phyloP scores from a whole-genome alignment of 2,113 vertebrate genomes.

The Anolis sagrei region DNA sequence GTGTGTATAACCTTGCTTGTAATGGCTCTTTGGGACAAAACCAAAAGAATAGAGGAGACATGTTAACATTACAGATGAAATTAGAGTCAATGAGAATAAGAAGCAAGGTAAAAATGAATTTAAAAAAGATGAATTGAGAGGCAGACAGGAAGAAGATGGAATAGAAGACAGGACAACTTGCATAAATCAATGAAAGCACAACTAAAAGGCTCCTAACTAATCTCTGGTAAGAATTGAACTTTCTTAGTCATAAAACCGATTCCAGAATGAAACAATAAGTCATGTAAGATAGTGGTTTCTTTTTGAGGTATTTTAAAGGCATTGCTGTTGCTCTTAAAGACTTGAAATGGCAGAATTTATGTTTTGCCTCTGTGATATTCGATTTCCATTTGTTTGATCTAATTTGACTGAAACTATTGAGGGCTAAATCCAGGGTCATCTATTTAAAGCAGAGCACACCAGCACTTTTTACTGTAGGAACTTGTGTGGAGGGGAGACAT shows the following conservation, averaged over 20 bases:
- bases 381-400: background rate
- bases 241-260: background rate
- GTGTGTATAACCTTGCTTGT: too few relatives aligned
- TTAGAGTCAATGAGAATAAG: too few relatives aligned
- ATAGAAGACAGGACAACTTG: background rate
- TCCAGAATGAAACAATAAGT: background rate
- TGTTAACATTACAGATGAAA: background rate
- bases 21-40: too few relatives aligned
- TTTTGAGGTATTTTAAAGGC: background rate
- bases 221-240: background rate
- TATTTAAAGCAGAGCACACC: background rate
- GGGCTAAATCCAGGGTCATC: background rate
- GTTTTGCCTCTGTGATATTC: background rate
- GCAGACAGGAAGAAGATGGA: background rate
- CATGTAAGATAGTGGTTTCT: background rate
- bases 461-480: background rate
- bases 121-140: background rate
- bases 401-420: background rate
- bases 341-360: background rate
- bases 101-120: background rate
- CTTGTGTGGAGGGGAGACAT: background rate
- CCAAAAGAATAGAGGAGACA: too few relatives aligned
- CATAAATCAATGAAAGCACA: background rate
- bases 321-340: background rate
- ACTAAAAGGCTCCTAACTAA: background rate